phyloP scores from a whole-genome alignment of 2,888 invertebrate genomes.

The Macrostomum cliftonense region DNA sequence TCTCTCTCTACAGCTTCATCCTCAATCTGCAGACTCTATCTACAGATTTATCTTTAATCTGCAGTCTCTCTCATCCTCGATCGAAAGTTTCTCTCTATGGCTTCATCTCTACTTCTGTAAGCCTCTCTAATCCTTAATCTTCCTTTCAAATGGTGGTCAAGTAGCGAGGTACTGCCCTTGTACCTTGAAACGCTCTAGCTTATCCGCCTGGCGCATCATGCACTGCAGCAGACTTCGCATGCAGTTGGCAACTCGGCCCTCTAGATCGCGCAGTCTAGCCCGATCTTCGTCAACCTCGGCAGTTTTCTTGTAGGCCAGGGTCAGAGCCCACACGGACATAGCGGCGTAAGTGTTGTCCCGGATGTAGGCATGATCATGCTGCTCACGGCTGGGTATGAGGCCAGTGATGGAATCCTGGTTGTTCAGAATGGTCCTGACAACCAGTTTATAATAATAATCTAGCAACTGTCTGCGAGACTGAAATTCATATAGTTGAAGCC shows the following conservation, averaged over 20 bases:
- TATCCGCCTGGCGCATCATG: conserved; percentile 95
- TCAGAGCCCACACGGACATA: conserved; percentile 87
- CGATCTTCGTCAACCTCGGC: conserved; percentile 95
- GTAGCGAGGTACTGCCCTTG: too few relatives aligned
- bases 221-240: conserved; percentile 69
- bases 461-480: too few relatives aligned
- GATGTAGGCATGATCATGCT: conserved; percentile 70
- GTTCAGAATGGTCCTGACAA: neutral
- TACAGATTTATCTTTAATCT: too few relatives aligned
- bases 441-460: too few relatives aligned
- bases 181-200: conserved; percentile 81
- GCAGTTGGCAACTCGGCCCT: conserved; percentile 43
- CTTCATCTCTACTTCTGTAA: too few relatives aligned
- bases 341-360: conserved; percentile 93
- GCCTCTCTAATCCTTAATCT: too few relatives aligned
- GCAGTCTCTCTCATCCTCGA: too few relatives aligned
- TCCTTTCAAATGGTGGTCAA: too few relatives aligned
- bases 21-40: too few relatives aligned
- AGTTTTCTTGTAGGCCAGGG: conserved; percentile 94
- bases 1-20: too few relatives aligned
- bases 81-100: too few relatives aligned
- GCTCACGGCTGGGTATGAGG: conserved; percentile 63
- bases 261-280: conserved; percentile 87
- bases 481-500: too few relatives aligned
- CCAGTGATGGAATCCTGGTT: conserved; percentile 83